Conservation (phyloP, 2,888 invertebrate species). For the Mythimna loreyi region DNA sequence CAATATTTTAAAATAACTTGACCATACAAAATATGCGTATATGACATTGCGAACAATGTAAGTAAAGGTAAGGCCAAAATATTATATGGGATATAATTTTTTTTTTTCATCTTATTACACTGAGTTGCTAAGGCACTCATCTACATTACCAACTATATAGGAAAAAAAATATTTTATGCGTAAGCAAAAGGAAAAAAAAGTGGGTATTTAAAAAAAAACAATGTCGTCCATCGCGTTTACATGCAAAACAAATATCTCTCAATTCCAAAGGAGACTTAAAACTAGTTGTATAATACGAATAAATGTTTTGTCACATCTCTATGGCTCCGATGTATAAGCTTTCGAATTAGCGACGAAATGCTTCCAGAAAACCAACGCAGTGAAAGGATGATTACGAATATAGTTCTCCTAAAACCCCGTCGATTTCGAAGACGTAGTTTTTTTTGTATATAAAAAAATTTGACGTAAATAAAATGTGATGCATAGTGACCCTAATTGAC, state of each 20-base stretch:
- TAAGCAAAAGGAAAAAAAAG: constrained; percentile 78
- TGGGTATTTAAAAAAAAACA: constrained; percentile 73
- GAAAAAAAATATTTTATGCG: constrained; percentile 79
- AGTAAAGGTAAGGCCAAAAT: constrained; percentile 70
- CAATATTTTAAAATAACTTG: constrained; percentile 69
- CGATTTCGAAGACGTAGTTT: constrained; percentile 29
- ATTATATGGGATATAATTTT: constrained; percentile 72
- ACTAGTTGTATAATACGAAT: constrained; percentile 87
- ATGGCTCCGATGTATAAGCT: constrained; percentile 81
- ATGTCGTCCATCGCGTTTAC: constrained; percentile 83
- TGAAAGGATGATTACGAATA: constrained; percentile 29
- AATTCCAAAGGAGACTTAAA: constrained; percentile 88
- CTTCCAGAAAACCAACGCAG: constrained; percentile 29
- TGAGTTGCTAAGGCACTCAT: constrained; percentile 91
- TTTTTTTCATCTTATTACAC: constrained; percentile 79
- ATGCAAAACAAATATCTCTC: constrained; percentile 84
- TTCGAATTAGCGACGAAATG: constrained; percentile 68
- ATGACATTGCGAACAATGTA: constrained; percentile 68
- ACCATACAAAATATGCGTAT: constrained; percentile 72
- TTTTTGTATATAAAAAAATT: not conserved
- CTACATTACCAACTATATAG: constrained; percentile 84
- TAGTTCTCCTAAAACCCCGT: constrained; percentile 29
- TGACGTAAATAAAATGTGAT: constrained; percentile 41
- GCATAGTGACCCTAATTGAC: constrained; percentile 29
- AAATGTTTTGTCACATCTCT: constrained; percentile 86